A percentile compares a stretch with the other conserved stretches of the same genome.
Conservation (phyloP, 2,113 vertebrate species). For the Amblyornis subalaris region DNA sequence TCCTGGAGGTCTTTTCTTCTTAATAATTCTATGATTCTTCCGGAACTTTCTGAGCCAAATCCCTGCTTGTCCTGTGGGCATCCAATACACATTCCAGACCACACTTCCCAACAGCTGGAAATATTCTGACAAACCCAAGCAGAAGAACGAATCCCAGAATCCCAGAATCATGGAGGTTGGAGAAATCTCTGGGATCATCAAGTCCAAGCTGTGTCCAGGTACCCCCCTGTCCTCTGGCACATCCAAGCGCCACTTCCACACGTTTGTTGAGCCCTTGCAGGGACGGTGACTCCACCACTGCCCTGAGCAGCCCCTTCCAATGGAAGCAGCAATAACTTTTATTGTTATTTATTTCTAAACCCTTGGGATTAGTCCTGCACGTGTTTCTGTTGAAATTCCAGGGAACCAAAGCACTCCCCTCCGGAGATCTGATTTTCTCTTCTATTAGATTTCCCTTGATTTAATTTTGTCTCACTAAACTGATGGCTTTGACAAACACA, state of each 20-base stretch:
- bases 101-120: accelerated
- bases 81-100: accelerated
- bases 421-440: not conserved
- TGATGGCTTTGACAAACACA: not conserved
- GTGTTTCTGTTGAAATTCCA: not conserved
- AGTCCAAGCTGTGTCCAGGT: too few relatives aligned
- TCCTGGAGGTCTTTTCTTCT: not conserved
- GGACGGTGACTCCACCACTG: not conserved
- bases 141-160: not conserved
- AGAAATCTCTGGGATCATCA: not conserved
- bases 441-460: not conserved
- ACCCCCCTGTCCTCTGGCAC: not conserved
- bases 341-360: not conserved
- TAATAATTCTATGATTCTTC: not conserved
- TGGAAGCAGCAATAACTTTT: not conserved
- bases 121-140: accelerated
- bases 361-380: not conserved
- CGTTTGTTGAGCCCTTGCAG: not conserved
- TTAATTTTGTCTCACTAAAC: not conserved
- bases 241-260: not conserved
- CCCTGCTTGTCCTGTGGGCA: accelerated
- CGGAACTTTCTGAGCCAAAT: not conserved
- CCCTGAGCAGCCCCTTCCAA: not conserved
- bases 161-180: accelerated
- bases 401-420: not conserved